Conservation (phyloP, 2,113 vertebrate species). For the Sakesphorus luctuosus region DNA sequence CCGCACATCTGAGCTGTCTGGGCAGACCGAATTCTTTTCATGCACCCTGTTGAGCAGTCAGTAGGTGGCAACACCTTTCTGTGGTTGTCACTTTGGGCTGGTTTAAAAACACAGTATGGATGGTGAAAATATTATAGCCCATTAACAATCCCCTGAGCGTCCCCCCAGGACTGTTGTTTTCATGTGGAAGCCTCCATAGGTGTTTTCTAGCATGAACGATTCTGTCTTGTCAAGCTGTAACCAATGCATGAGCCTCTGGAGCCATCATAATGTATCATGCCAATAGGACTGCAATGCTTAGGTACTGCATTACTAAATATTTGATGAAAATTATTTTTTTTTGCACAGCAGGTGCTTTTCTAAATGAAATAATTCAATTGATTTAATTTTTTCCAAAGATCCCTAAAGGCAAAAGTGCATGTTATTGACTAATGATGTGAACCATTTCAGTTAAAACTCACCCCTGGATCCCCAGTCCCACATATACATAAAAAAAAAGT, state of each 20-base stretch:
- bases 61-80: neutral
- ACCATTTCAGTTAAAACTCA: neutral
- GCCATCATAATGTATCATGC: neutral
- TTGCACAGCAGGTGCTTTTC: slow-evolving; percentile 33
- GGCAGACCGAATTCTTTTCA: neutral
- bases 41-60: neutral
- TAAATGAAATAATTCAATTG: slow-evolving; percentile 41
- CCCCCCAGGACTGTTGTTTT: neutral
- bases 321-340: slow-evolving; percentile 42
- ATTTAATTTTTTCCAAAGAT: slow-evolving; percentile 4
- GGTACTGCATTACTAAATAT: slow-evolving; percentile 34
- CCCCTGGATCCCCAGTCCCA: neutral
- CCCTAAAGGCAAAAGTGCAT: neutral
- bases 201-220: neutral
- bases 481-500: neutral
- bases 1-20: neutral
- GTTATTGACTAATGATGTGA: slow-evolving; percentile 35
- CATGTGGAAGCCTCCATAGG: neutral
- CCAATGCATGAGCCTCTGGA: neutral
- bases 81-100: neutral
- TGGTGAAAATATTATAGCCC: neutral
- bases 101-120: neutral
- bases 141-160: neutral
- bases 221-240: neutral
- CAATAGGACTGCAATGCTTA: neutral